Evolutionary conservation across 2,113 vertebrate species (phyloP).

Genomic region (Picathartes gymnocephalus): DNA sequence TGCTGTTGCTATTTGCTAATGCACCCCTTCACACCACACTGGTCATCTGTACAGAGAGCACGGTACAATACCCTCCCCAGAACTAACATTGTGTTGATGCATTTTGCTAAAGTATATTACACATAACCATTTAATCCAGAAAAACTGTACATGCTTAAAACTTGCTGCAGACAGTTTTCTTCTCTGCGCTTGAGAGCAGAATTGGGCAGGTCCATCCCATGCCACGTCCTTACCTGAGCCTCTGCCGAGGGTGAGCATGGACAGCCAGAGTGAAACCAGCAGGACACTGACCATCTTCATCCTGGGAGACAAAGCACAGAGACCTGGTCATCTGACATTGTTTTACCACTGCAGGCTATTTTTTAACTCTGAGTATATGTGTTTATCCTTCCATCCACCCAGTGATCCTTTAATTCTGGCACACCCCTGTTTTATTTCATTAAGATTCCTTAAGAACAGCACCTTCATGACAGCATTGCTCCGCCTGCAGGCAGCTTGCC

Average conservation of each 20-base stretch:
- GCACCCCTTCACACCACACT: fast-evolving
- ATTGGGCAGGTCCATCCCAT: fast-evolving
- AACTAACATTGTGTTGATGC: fast-evolving
- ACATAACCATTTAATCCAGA: background rate
- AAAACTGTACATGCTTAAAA: background rate
- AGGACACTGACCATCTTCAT: slow-evolving; percentile 63
- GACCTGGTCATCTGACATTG: background rate
- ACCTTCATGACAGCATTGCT: fast-evolving
- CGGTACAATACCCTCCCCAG: background rate
- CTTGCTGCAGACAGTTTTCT: background rate
- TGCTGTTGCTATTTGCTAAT: background rate
- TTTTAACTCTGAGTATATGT: background rate
- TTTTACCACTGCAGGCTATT: background rate
- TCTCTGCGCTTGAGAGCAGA: background rate
- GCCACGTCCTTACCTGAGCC: slow-evolving; percentile 64
- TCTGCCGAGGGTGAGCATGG: background rate
- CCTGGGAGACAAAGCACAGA: slow-evolving; percentile 59
- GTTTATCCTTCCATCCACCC: background rate
- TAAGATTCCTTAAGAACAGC: background rate
- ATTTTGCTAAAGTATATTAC: background rate
- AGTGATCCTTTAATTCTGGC: background rate
- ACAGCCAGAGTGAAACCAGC: slow-evolving; percentile 52
- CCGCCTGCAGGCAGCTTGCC: background rate
- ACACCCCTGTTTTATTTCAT: background rate
- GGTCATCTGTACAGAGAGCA: fast-evolving